These are phyloP conservation scores for Limnodromus scolopaceus DNA, from an alignment of 2,797 vertebrate species.

Conservation along the genomic window DNA sequence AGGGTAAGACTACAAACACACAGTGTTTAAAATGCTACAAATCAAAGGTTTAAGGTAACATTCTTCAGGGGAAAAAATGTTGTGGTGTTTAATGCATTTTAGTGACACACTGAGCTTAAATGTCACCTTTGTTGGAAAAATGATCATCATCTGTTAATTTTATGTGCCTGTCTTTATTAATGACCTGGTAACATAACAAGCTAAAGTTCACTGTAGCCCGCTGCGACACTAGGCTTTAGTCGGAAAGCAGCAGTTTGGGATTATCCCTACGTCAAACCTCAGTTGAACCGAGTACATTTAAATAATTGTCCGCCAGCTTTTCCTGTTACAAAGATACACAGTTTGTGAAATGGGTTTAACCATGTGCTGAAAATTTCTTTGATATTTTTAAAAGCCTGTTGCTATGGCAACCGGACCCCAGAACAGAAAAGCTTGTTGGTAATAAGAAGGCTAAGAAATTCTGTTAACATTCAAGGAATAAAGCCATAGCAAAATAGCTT, in stretches of 20 bases:
- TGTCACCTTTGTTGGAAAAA: neutral
- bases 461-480: neutral
- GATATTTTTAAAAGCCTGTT: conserved; percentile 51
- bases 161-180: neutral
- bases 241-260: neutral
- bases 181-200: neutral
- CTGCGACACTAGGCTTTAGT: neutral
- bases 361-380: conserved; percentile 20
- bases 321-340: neutral
- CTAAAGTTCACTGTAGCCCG: neutral
- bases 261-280: neutral
- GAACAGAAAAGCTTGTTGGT: conserved; percentile 5
- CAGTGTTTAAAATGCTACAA: neutral
- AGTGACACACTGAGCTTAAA: neutral
- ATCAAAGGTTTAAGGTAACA: neutral
- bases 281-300: neutral
- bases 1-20: neutral
- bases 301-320: neutral
- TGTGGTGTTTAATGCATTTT: neutral
- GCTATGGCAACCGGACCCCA: conserved; percentile 16
- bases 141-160: neutral
- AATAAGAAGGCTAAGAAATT: neutral
- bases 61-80: neutral
- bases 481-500: neutral
- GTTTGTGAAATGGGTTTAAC: conserved; percentile 41